phyloP scores from a whole-genome alignment of 2,888 invertebrate genomes.

The Gymnocheta viridis region DNA sequence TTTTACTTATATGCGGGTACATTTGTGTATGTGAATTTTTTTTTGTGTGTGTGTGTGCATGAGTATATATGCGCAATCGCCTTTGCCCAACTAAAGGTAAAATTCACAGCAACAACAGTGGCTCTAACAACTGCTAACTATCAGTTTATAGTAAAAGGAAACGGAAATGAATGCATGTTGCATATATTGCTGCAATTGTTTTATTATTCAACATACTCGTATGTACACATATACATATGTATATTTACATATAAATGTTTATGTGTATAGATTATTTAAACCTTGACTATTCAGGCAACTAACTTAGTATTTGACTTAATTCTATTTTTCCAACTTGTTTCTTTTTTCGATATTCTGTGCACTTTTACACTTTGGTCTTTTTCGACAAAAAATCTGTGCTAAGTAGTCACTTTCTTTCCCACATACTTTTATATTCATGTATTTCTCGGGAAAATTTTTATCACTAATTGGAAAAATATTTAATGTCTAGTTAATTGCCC shows the following conservation, averaged over 20 bases:
- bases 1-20: neutral
- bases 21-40: neutral
- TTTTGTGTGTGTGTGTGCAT: neutral
- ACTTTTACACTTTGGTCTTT: slow-evolving; percentile 49
- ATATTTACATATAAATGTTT: neutral
- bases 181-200: slow-evolving; percentile 61
- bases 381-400: slow-evolving; percentile 36
- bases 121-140: slow-evolving; percentile 47
- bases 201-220: neutral
- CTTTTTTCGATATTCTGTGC: neutral
- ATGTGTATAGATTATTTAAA: slow-evolving; percentile 22
- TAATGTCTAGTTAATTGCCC: no score
- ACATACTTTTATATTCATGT: no score
- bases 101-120: slow-evolving; percentile 23
- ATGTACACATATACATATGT: neutral
- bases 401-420: slow-evolving; percentile 24
- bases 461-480: no score
- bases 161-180: slow-evolving; percentile 74
- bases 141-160: slow-evolving; percentile 69
- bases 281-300: slow-evolving; percentile 47
- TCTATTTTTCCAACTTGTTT: slow-evolving; percentile 13
- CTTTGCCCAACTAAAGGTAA: slow-evolving; percentile 12
- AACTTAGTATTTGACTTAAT: slow-evolving; percentile 19
- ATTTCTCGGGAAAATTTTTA: no score
- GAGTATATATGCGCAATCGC: slow-evolving; percentile 18